phyloP scores from a whole-genome alignment of 2,113 vertebrate species.

The Ictidomys tridecemlineatus region DNA sequence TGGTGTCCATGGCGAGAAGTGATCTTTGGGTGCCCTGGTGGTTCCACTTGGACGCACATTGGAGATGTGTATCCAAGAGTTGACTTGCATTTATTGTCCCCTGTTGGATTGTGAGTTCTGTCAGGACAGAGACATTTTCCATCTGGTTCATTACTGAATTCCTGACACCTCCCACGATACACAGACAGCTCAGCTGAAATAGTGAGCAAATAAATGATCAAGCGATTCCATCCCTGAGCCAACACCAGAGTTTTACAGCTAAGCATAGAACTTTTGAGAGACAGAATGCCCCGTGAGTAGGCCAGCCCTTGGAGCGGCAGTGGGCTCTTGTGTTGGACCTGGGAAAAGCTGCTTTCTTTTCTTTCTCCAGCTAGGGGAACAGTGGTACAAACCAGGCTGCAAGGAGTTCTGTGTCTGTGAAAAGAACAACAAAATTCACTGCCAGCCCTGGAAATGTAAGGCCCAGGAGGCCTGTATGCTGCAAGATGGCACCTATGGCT shows the following conservation, averaged over 20 bases:
- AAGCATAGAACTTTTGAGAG: neutral
- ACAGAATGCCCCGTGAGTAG: neutral
- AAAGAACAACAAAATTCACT: conserved; percentile 83
- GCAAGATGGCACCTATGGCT: conserved; percentile 86
- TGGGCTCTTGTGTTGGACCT: neutral
- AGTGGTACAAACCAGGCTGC: conserved; percentile 88
- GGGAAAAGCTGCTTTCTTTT: neutral
- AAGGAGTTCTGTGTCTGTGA: conserved; percentile 87
- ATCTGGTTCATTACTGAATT: neutral
- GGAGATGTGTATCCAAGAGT: neutral
- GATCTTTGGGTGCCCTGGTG: neutral
- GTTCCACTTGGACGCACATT: neutral
- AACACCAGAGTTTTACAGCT: neutral
- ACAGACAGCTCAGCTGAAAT: neutral
- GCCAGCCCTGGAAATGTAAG: conserved; percentile 73
- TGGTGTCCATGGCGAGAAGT: neutral
- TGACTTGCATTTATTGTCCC: neutral
- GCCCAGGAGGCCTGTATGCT: conserved; percentile 85
- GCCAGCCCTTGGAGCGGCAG: too few species aligned
- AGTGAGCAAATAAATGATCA: neutral
- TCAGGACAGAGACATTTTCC: neutral
- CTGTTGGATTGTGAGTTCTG: neutral
- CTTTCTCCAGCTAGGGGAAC: conserved; percentile 83
- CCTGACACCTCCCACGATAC: neutral
- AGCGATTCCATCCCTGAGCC: neutral